Conservation (phyloP, 1,140 invertebrate genomes). For the Daktulosphaira vitifoliae region DNA sequence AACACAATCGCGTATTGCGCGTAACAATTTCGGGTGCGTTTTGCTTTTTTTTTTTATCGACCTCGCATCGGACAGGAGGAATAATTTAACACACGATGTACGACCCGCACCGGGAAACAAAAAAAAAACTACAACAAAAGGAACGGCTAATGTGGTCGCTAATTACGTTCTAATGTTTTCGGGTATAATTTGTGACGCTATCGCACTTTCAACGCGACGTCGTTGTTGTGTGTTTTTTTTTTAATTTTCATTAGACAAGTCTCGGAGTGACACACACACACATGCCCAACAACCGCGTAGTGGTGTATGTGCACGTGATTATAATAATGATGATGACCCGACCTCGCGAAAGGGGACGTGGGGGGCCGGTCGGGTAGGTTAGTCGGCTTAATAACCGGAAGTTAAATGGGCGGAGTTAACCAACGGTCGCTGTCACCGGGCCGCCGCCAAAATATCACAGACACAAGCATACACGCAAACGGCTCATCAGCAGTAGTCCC, state of each 20-base stretch:
- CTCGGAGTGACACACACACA: conserved; percentile 10
- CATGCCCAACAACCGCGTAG: no score
- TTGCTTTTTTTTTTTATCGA: no score
- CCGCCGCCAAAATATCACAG: background rate
- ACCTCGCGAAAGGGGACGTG: no score
- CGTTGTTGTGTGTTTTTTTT: no score
- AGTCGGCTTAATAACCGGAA: conserved; percentile 29
- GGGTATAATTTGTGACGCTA: conserved; percentile 8
- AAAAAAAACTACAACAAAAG: no score
- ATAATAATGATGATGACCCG: conserved; percentile 21
- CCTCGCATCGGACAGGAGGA: conserved; percentile 8
- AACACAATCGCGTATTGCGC: no score
- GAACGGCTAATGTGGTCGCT: background rate
- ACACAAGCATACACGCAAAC: conserved; percentile 19
- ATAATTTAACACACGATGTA: conserved; percentile 8
- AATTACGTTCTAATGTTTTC: conserved; percentile 30
- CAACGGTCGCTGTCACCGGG: conserved; percentile 27
- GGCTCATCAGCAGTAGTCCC: conserved; percentile 24
- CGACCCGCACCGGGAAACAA: no score
- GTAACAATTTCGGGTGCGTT: no score
- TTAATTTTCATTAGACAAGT: no score
- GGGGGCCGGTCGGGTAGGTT: background rate
- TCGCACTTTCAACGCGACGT: background rate
- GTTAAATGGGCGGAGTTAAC: conserved; percentile 25
- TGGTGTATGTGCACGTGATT: background rate